Evolutionary conservation across 2,888 invertebrate genomes (phyloP), one percentile per base, ranked within the genome.

Genomic region (Charanyca ferruginea): DNA sequence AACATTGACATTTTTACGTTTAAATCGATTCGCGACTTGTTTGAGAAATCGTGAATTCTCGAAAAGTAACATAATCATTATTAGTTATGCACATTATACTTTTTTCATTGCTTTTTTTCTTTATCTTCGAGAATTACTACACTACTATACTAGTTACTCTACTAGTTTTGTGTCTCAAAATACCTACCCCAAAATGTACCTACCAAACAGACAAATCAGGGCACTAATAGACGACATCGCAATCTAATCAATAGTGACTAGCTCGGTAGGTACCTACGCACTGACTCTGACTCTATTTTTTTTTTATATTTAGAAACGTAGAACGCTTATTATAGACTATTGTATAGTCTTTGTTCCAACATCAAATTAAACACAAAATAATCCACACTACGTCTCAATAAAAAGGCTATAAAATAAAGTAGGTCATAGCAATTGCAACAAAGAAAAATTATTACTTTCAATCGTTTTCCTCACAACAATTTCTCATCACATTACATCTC

Each of bases 401-500:
- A 72, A 69, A 63, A 48, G 18, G 35, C 53, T 20, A 23, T 63
- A 23, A 48, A 66, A n/a, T 48, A 49, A 69, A 66, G 28, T 61
- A 47, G 75, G 52, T 49, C 69, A 52, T 44, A 45, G 55, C 44
- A 45, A 54, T 35, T 44, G 54, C 28, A 61, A 65, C 48, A 54
- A 76, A 62, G 58, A 59, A 51, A 52, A 47, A 8, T 28, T 13
- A 67, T 55, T 35, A 51, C 53, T 57, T 69, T 51, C 51, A 59
- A 49, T 75, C 38, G 25, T 52, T 63, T 48, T 53, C 42, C 58
- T 60, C 41, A 41, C 42, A 59, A 55, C 45, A 57, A 64, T 67
- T 58, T 53, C 62, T 75, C 64, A 67, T 58, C 54, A 59, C 49
- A 63, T 66, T 62, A 48, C 22, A 47, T 66, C 54, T 62, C 67